Evolutionary conservation across 2,888 invertebrate genomes (phyloP).

Genomic region (Scrobipalpa costella): DNA sequence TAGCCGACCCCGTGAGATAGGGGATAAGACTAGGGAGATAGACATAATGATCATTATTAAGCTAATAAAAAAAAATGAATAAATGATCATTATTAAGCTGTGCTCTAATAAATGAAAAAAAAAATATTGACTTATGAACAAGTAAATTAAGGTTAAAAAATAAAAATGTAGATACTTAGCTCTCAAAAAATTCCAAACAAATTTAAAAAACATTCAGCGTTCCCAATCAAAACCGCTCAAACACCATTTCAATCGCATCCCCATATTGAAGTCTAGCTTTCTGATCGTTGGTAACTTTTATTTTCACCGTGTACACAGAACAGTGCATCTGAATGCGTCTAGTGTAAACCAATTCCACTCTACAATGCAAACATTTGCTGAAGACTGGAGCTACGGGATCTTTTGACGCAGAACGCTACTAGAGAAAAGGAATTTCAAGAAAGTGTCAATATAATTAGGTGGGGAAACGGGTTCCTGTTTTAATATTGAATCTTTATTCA

Average conservation of each 20-base stretch:
- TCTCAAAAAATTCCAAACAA: too few relatives aligned
- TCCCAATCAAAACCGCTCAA: background rate
- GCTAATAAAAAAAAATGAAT: too few relatives aligned
- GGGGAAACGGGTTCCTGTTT: background rate
- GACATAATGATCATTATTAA: too few relatives aligned
- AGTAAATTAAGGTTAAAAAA: too few relatives aligned
- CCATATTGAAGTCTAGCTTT: conserved; percentile 3
- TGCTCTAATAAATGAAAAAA: too few relatives aligned
- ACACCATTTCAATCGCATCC: conserved; percentile 13
- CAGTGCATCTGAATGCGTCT: conserved; percentile 62
- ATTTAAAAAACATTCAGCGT: too few relatives aligned
- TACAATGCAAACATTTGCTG: conserved; percentile 77
- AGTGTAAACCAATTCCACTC: conserved; percentile 77
- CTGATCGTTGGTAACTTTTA: conserved; percentile 53
- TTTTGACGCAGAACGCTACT: conserved; percentile 44
- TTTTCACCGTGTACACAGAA: conserved; percentile 61
- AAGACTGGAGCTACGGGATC: conserved; percentile 52
- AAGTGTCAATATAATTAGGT: conserved; percentile 17
- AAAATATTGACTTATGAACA: too few relatives aligned
- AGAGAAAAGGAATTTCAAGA: conserved; percentile 15
- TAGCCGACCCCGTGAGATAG: too few relatives aligned
- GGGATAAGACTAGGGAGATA: too few relatives aligned
- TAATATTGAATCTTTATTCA: background rate
- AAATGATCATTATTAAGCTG: too few relatives aligned
- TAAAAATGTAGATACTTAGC: too few relatives aligned